A percentile compares a stretch with the other conserved stretches of the same genome.
Conservation (phyloP, 2,888 invertebrate genomes). For the Scaeva pyrastri region DNA sequence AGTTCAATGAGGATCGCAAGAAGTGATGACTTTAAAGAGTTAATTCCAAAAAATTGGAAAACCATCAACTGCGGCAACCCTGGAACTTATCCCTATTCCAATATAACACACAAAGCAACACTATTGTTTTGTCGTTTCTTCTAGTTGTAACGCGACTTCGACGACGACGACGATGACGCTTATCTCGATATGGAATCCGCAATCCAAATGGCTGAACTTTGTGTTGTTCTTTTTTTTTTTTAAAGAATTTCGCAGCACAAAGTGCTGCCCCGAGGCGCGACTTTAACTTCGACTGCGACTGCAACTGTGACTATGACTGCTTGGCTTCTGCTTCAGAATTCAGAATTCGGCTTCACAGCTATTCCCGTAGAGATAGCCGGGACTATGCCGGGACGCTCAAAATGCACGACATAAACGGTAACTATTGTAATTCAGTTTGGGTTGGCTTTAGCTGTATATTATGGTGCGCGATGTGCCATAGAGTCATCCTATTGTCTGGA, state of each 20-base stretch:
- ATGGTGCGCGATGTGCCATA: conserved; percentile 45
- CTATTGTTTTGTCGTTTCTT: conserved; percentile 34
- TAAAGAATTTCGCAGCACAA: conserved; percentile 43
- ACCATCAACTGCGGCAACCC: not conserved
- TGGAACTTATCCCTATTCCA: conserved; percentile 19
- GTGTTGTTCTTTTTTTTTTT: conserved; percentile 39
- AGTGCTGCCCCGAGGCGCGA: conserved; percentile 40
- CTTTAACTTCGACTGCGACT: not conserved
- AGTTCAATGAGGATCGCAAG: too few relatives aligned
- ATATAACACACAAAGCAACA: conserved; percentile 65
- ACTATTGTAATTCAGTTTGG: conserved; percentile 73
- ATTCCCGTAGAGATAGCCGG: too few relatives aligned
- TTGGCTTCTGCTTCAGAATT: not conserved
- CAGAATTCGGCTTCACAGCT: not conserved
- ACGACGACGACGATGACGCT: conserved; percentile 35
- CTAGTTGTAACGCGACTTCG: conserved; percentile 19
- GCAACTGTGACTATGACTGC: not conserved
- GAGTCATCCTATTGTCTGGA: conserved; percentile 68
- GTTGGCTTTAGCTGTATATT: conserved; percentile 10
- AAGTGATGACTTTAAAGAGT: not conserved
- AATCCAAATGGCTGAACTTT: conserved; percentile 69
- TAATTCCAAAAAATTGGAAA: not conserved
- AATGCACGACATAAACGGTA: conserved; percentile 75
- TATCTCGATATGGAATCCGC: conserved; percentile 74
- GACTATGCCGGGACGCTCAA: conserved; percentile 46